These are phyloP conservation scores for Synergus gifuensis DNA, from an alignment of 2,888 invertebrate genomes.

Conservation along the genomic window DNA sequence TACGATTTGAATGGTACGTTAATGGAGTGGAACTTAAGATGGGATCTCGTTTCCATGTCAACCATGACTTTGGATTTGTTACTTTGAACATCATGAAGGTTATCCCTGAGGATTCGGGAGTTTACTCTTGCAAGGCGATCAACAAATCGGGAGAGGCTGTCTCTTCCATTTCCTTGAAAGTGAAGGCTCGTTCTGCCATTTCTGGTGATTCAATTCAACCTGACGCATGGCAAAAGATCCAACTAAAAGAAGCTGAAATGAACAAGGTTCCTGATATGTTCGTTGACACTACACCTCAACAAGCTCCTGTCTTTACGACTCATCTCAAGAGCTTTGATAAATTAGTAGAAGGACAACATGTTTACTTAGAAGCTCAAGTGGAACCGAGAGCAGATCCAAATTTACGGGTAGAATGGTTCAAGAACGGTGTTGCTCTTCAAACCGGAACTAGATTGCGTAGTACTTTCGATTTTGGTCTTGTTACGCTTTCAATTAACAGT, in stretches of 20 bases:
- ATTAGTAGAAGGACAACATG: constrained; percentile 91
- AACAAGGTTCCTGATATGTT: constrained; percentile 94
- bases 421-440: constrained; percentile 91
- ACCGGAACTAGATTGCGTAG: constrained; percentile 94
- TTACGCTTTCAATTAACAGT: constrained; percentile 93
- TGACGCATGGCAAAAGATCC: constrained; percentile 95
- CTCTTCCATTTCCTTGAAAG: constrained; percentile 93
- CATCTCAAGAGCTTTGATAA: constrained; percentile 92
- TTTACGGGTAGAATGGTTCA: constrained; percentile 93
- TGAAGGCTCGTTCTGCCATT: constrained; percentile 90
- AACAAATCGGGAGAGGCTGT: constrained; percentile 97
- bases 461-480: constrained; percentile 97
- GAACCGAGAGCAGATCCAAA: constrained; percentile 94
- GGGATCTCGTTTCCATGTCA: constrained; percentile 94
- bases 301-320: constrained; percentile 97
- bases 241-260: constrained; percentile 94
- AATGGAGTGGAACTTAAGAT: constrained; percentile 95
- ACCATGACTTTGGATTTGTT: constrained; percentile 96
- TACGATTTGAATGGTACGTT: constrained; percentile 97
- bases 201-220: constrained; percentile 92
- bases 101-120: constrained; percentile 92
- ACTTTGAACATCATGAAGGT: constrained; percentile 94
- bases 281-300: constrained; percentile 90
- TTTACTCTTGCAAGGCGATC: constrained; percentile 96
- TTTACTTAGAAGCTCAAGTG: constrained; percentile 92